Conservation (phyloP, 2,113 vertebrate genomes). For the Erythrocebus patas region DNA sequence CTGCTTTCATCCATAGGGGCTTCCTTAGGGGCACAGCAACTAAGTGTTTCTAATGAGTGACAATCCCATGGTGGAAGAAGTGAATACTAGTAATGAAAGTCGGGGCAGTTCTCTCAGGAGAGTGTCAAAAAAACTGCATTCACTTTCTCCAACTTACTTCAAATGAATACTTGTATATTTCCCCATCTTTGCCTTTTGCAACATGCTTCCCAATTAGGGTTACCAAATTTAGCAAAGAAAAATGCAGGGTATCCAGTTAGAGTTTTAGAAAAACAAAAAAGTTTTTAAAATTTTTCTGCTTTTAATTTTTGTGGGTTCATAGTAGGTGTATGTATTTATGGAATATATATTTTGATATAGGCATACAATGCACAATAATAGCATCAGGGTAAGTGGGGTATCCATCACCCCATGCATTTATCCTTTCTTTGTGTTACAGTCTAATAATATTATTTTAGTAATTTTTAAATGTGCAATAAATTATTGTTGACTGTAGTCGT, state of each 20-base stretch:
- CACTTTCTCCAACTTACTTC: not conserved
- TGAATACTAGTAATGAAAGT: not conserved
- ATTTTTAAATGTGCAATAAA: too few relatives aligned
- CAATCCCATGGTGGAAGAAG: not conserved
- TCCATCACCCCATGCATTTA: too few relatives aligned
- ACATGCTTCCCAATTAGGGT: not conserved
- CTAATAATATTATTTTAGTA: too few relatives aligned
- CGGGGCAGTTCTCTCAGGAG: not conserved
- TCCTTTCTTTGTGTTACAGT: too few relatives aligned
- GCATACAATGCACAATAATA: too few relatives aligned
- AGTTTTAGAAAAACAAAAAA: not conserved
- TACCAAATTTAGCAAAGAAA: not conserved
- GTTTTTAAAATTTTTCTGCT: not conserved
- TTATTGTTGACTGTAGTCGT: too few relatives aligned
- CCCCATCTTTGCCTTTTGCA: not conserved
- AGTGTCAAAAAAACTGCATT: not conserved
- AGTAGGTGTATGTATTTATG: too few relatives aligned
- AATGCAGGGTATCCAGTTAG: not conserved
- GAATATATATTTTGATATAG: too few relatives aligned
- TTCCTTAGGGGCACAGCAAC: not conserved
- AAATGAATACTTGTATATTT: rapidly evolving
- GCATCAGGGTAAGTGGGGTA: too few relatives aligned
- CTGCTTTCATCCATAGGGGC: not conserved
- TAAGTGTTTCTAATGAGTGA: not conserved
- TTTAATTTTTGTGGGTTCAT: too few relatives aligned